Percentiles rank a stretch among this genome's conserved stretches.
Conservation (phyloP, 1,140 invertebrate genomes). For the Trachelipus rathkii region DNA sequence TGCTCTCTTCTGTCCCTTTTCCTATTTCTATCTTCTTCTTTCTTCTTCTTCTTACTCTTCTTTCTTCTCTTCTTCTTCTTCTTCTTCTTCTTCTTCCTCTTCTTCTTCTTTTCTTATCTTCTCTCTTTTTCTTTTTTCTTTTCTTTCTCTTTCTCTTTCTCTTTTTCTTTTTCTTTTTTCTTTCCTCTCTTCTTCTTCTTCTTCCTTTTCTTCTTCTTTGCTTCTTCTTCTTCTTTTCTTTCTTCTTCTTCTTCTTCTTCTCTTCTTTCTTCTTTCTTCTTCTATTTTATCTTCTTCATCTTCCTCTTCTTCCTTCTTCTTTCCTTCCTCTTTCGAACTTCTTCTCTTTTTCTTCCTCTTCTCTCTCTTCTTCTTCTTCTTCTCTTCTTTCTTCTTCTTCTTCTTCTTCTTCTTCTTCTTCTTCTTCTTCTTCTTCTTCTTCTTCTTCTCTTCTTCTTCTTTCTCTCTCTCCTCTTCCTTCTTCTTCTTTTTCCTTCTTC, state of each 20-base stretch:
- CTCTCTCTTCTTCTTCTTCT: conserved; percentile 5
- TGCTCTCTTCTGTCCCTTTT: too few species aligned
- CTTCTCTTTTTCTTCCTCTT: conserved; percentile 9
- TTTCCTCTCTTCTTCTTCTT: conserved; percentile 9
- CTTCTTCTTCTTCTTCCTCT: too few species aligned
- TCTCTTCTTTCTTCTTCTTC: conserved; percentile 9
- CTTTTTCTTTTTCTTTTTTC: background rate
- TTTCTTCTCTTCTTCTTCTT: too few species aligned
- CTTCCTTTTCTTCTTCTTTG: too few species aligned
- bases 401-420: conserved; percentile 5
- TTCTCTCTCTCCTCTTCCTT: conserved; percentile 9
- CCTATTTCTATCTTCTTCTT: too few species aligned
- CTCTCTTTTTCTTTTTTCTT: too few species aligned
- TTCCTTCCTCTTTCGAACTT: too few species aligned
- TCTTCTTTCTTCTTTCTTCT: conserved; percentile 10
- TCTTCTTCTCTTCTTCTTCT: conserved; percentile 9
- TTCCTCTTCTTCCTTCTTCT: too few species aligned
- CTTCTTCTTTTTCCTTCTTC: conserved; percentile 9
- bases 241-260: conserved; percentile 9
- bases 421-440: conserved; percentile 8
- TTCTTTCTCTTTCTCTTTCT: background rate
- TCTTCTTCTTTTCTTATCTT: too few species aligned
- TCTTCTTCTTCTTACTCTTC: too few species aligned
- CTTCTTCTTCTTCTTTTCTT: too few species aligned
- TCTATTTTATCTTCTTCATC: too few species aligned